A percentile compares a stretch with the other conserved stretches of the same genome.
Conservation (phyloP, 2,113 vertebrate genomes). For the Cardinalis cardinalis region DNA sequence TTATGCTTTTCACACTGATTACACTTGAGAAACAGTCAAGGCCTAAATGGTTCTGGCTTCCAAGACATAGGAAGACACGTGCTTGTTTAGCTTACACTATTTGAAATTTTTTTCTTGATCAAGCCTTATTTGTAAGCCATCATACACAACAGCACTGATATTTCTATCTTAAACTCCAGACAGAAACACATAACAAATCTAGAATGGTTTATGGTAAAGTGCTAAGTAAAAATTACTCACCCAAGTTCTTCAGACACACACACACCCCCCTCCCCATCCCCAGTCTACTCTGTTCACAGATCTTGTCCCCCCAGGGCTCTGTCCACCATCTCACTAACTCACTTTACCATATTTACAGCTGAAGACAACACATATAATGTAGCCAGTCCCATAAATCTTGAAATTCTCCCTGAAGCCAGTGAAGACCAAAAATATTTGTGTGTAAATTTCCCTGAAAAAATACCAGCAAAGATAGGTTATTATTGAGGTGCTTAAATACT, state of each 20-base stretch:
- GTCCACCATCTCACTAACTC: background rate
- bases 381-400: background rate
- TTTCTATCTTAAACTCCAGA: background rate
- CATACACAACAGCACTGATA: rapidly evolving
- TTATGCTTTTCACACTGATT: background rate
- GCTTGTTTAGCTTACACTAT: background rate
- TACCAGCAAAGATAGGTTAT: background rate
- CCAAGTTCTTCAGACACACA: background rate
- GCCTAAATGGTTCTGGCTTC: background rate
- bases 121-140: background rate
- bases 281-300: background rate
- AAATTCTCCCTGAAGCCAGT: background rate
- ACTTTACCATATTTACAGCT: background rate
- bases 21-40: background rate
- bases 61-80: background rate
- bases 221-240: background rate
- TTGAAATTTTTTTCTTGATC: background rate
- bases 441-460: background rate
- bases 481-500: background rate
- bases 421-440: background rate
- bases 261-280: rapidly evolving
- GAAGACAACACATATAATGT: background rate
- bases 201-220: background rate
- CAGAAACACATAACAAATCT: background rate
- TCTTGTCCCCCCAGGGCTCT: background rate